Conservation (phyloP, 1,140 invertebrate species). For the Neocloeon triangulifer region DNA sequence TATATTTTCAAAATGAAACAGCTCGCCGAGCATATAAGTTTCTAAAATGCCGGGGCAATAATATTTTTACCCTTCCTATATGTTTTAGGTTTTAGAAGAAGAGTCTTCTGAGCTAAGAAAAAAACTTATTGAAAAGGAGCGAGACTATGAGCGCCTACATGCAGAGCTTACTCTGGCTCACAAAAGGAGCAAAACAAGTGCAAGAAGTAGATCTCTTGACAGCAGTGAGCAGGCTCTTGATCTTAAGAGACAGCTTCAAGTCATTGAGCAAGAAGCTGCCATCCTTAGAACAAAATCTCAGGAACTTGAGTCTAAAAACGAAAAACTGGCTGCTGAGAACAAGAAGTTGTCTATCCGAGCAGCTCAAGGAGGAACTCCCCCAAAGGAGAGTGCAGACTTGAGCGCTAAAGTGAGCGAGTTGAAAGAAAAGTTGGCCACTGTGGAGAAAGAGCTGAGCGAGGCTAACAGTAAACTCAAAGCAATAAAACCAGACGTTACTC, state of each 20-base stretch:
- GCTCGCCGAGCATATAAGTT: too few relatives aligned
- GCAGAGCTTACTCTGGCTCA: conserved; percentile 37
- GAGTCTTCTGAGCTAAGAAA: conserved; percentile 47
- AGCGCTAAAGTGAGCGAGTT: conserved; percentile 24
- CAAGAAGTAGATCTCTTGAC: conserved; percentile 37
- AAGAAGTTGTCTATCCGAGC: conserved; percentile 26
- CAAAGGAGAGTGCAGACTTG: conserved; percentile 16
- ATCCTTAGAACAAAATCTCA: conserved; percentile 36
- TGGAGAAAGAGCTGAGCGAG: conserved; percentile 9
- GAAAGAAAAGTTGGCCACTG: conserved; percentile 17
- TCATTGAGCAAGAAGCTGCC: conserved; percentile 45
- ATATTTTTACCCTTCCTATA: conserved; percentile 1
- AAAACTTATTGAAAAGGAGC: conserved; percentile 61
- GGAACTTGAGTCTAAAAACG: conserved; percentile 45
- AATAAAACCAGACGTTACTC: not conserved
- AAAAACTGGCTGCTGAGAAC: conserved; percentile 45
- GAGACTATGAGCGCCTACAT: conserved; percentile 50
- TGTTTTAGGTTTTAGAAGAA: conserved; percentile 29
- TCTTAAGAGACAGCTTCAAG: conserved; percentile 43
- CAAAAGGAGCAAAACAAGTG: conserved; percentile 32
- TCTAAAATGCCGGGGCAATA: too few relatives aligned
- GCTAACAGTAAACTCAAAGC: not conserved
- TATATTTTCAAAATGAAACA: too few relatives aligned
- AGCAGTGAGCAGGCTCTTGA: conserved; percentile 31
- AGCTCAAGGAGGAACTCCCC: conserved; percentile 17